A percentile compares a stretch with the other conserved stretches of the same genome.
Conservation (phyloP, 2,797 vertebrate species). For the Muscicapa striata region DNA sequence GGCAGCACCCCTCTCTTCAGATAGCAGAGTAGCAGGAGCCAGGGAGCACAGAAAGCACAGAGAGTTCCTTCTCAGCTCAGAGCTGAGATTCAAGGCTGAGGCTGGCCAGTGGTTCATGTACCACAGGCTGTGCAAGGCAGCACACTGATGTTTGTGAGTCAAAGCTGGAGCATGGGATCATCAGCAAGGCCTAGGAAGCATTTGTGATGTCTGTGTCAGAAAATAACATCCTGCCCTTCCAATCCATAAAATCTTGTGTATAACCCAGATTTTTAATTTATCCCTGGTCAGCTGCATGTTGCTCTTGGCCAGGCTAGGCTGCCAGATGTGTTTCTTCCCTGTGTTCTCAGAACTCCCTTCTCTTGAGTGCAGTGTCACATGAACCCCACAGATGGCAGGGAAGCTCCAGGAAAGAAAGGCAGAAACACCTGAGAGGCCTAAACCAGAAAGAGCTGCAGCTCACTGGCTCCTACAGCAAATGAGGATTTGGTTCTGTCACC, state of each 20-base stretch:
- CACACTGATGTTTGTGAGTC: background rate
- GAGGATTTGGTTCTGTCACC: background rate
- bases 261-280: background rate
- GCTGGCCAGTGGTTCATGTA: background rate
- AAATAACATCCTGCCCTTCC: background rate
- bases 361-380: background rate
- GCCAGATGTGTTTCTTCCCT: background rate
- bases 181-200: background rate
- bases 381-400: background rate
- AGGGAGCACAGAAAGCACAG: background rate
- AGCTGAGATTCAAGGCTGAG: background rate
- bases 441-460: background rate
- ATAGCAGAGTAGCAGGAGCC: background rate
- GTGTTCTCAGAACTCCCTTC: background rate
- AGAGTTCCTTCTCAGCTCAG: background rate
- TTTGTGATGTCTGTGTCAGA: background rate
- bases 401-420: background rate
- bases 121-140: background rate
- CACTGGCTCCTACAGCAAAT: rapidly evolving
- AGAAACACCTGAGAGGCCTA: background rate
- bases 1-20: background rate
- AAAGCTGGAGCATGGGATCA: background rate
- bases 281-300: background rate
- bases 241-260: background rate
- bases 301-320: background rate